Evolutionary conservation across 2,113 vertebrate species (phyloP), one percentile per base, ranked within the genome.

Genomic region (Colaptes auratus): DNA sequence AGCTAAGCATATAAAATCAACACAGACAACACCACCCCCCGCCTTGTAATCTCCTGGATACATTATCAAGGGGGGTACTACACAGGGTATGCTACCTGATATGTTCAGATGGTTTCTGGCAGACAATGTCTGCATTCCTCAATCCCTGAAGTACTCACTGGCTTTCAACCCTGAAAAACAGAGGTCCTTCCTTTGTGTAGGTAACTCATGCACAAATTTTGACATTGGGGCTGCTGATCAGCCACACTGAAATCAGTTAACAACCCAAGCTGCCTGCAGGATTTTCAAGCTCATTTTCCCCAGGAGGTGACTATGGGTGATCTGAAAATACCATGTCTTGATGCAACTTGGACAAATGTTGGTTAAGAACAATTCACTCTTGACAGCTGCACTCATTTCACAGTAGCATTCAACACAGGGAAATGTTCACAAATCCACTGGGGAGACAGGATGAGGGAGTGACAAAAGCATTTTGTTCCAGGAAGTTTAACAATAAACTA

Each of bases 1-100:
- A 72, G 39, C 59, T 59, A 72, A 79, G 46, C 39, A 33, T 9
- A 8, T 18, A 85, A 84, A 92, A 20, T 4, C 50, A 72, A 39
- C 18, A 56, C 1, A 77, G 4, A 2, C 11, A 44, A 21, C 5
- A 0, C 4, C 12, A 28, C 24, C 24, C 24, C 46, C 3, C 7
- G 8, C 4, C 33, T 5, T 65, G 10, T 44, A 20, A 73, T 15
- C 39, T 77, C 35, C 16, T 58, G 27, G 15, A 55, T 55, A 36
- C 24, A 28, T 20, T 50, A 42, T 5, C 16, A 67, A 67, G 9
- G n/a, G 48, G 3, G 12, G 0, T 30, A 76, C 30, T 9, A 70
- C 23, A 52, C 8, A 60, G 11, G 2, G 3, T 35, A 48, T 7
- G 20, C 59, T n/a, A 78, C 18, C 35, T 10, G 4, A 0, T 31